Evolutionary conservation across 2,113 vertebrate genomes (phyloP), one percentile per base, ranked within the genome.

Genomic region (Uropsilus gracilis): DNA sequence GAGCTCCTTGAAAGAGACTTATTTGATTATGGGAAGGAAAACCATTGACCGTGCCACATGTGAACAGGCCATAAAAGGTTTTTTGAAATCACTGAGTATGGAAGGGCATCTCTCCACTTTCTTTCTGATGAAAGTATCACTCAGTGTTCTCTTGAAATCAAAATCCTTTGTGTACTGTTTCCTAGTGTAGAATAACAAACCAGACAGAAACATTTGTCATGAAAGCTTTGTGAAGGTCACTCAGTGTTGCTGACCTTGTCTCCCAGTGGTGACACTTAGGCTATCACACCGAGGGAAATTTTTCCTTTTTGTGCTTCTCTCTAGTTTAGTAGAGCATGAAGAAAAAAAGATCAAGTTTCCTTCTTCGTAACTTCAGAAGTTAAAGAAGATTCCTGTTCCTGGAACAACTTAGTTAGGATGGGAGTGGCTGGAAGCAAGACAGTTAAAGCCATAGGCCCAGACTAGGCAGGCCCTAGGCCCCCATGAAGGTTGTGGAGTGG

Each of bases 401-500:
- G 28, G 12, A 18, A 50, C 26, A 30, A 66, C 22, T 73, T 13
- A 34, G 53, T 20, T 37, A n/a, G 46, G 16, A 13, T 75, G 16
- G 44, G 18, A 12, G 7, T 30, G n/a, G n/a, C 39, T 71, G 44
- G 78, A 4, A 6, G 3, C 5, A 22, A 73, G 77, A 57, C 9
- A 14, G 13, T 22, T 5, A 0, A 63, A 22, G 10, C 26, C 59
- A 12, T 1, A 82, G 55, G 8, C 0, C 0, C 66, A 5, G 8
- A 20, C 48, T 39, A 9, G 8, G 39, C 22, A 59, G 0, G 16
- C 12, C 73, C 0, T 18, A 2, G 32, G 6, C 7, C 0, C 0
- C 20, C 4, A 6, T 0, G 37, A 8, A 46, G 8, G 4, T 9
- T 6, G 0, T 24, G 4, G 8, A 57, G 30, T 12, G 26, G 9